These are phyloP conservation scores for Albula glossodonta DNA, from an alignment of 2,113 vertebrate species.

Conservation along the genomic window DNA sequence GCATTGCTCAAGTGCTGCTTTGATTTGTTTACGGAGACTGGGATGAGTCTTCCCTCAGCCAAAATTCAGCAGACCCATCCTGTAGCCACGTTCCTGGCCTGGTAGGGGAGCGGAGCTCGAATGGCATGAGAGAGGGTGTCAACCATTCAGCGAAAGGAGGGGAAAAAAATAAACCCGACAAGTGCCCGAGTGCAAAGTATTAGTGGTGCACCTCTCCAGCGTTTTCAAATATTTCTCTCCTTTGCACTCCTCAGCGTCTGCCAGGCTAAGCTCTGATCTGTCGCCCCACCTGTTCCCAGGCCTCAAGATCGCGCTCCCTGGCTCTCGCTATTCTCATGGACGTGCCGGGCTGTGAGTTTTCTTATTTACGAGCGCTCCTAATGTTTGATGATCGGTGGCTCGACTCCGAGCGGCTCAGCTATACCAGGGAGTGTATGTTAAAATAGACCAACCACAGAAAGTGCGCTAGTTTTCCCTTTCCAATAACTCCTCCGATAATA, in stretches of 20 bases:
- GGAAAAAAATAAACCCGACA: conserved; percentile 37
- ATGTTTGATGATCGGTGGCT: background rate
- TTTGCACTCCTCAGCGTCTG: conserved; percentile 31
- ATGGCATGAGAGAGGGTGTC: conserved; percentile 38
- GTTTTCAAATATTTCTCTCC: conserved; percentile 39
- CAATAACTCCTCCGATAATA: background rate
- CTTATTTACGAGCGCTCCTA: background rate
- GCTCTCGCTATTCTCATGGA: no score
- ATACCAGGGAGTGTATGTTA: background rate
- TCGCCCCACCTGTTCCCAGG: conserved; percentile 48
- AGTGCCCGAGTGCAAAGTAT: conserved; percentile 41
- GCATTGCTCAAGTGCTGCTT: background rate
- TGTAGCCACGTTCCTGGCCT: background rate
- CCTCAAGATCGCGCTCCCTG: conserved; percentile 30
- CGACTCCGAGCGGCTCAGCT: background rate
- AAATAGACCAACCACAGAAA: background rate
- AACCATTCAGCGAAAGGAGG: conserved; percentile 26
- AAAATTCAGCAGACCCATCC: background rate
- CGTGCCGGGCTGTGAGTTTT: background rate
- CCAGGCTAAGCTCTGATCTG: background rate
- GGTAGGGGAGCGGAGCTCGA: conserved; percentile 16
- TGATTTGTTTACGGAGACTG: conserved; percentile 41
- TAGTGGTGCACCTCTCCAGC: conserved; percentile 41
- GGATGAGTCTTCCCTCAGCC: background rate
- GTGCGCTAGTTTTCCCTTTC: background rate